Base-by-base conservation (phyloP, 2,888 invertebrate species). In the Chesias legatella region DNA sequence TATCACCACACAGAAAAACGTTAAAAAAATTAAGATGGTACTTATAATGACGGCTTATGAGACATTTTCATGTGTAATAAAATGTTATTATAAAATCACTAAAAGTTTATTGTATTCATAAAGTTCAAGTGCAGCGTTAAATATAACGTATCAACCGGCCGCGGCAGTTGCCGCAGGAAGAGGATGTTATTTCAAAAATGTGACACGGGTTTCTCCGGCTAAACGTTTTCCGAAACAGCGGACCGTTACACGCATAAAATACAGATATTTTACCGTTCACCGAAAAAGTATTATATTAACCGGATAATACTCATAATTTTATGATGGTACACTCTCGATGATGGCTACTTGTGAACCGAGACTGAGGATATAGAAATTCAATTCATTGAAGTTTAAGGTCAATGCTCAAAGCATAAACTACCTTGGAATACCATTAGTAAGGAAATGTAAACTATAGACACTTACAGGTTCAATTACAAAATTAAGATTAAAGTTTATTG, bases 201-300 rank as follows among this genome's bases (percentile, higher is more conserved):
- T n/a, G 10, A 8, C 22, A 55, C 52, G 52, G 48, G 48, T 57
- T 61, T 53, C 48, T 49, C 46, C 46, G 36, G 49, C 50, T 51
- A 52, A 58, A 61, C 56, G 59, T 64, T 78, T 73, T 72, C 64
- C 70, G 67, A 79, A 80, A 75, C 62, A 64, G 46, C 45, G 41
- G 57, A 80, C 83, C 73, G 74, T 82, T 83, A 74, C 54, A 36
- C 48, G 57, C 55, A 60, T 58, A 62, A 61, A 54, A 57, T 71
- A 66, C 79, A 76, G 80, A 81, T 82, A 78, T 62, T 74, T 83
- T 83, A 83, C 83, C 80, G 83, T 83, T 81, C 61, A 56, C 37
- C 56, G 3, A 32, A 23, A 32, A 32, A 23, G n/a, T 11, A 1
- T 10, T 6, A 11, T 1, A 22, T 30, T 6, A 10, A 31, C 6